Conservation (phyloP, 1,140 invertebrate species). For the Coelopa frigida region DNA sequence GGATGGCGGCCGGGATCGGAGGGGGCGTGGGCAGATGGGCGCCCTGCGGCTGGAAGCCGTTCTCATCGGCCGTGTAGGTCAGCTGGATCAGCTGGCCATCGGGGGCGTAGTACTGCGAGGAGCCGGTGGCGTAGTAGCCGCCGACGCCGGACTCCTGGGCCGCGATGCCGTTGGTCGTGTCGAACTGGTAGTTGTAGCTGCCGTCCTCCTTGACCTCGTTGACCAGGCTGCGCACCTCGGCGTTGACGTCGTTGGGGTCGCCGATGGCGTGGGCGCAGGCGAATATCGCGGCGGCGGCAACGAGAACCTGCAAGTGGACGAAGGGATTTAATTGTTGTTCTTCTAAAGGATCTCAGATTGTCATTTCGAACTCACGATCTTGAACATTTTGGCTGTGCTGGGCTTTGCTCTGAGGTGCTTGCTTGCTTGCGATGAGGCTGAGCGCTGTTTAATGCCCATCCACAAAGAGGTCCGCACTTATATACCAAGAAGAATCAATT, state of each 20-base stretch:
- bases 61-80: constrained; percentile 69
- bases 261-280: constrained; percentile 26
- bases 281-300: constrained; percentile 21
- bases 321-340: background rate
- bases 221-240: constrained; percentile 29
- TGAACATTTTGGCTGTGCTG: constrained; percentile 4
- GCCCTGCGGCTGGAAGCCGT: constrained; percentile 66
- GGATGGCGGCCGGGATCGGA: constrained; percentile 65
- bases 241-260: constrained; percentile 30
- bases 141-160: constrained; percentile 51
- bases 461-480: no score
- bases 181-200: constrained; percentile 48
- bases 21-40: constrained; percentile 70
- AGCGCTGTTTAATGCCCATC: no score
- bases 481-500: no score
- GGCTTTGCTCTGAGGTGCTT: no score
- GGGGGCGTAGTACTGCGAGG: constrained; percentile 35
- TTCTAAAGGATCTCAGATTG: background rate
- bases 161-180: constrained; percentile 57
- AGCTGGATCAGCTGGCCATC: constrained; percentile 47
- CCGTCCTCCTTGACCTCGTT: constrained; percentile 50
- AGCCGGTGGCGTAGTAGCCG: constrained; percentile 35
- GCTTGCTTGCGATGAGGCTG: no score
- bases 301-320: constrained; percentile 20
- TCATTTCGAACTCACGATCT: background rate